A percentile compares a stretch with the other conserved stretches of the same genome.
Conservation (phyloP, 2,113 vertebrate genomes). For the Agelaius phoeniceus region DNA sequence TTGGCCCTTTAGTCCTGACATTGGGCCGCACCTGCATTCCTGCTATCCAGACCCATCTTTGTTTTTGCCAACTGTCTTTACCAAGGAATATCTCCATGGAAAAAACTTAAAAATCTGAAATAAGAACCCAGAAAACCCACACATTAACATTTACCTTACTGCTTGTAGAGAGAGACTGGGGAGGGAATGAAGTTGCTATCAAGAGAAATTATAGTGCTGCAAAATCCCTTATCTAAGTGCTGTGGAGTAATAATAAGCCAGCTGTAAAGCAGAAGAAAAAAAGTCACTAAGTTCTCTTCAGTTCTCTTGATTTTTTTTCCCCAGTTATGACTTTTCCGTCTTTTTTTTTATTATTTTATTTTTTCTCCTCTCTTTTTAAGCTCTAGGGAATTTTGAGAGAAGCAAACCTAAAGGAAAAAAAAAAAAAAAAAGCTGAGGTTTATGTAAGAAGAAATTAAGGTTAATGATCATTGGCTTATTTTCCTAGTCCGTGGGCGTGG, state of each 20-base stretch:
- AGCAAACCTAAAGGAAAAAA: conserved; percentile 32
- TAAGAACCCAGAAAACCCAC: neutral
- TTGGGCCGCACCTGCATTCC: conserved; percentile 63
- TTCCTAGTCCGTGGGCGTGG: conserved; percentile 82
- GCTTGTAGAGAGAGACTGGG: neutral
- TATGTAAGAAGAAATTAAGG: conserved; percentile 82
- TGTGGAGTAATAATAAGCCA: conserved; percentile 68
- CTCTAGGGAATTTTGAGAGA: conserved; percentile 66
- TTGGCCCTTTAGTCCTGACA: conserved; percentile 57
- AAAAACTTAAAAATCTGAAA: neutral
- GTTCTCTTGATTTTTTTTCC: neutral
- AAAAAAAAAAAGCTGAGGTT: conserved; percentile 56
- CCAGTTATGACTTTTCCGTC: neutral
- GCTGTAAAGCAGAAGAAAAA: conserved; percentile 11
- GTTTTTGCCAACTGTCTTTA: conserved; percentile 58
- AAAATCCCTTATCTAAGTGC: conserved; percentile 58
- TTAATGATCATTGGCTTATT: conserved; percentile 84
- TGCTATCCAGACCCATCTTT: conserved; percentile 53
- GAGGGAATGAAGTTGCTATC: conserved; percentile 13
- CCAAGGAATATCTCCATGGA: neutral
- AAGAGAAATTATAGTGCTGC: conserved; percentile 17
- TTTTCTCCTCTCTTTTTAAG: neutral
- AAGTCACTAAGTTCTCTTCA: conserved; percentile 23
- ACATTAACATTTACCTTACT: conserved; percentile 48
- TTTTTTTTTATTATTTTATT: neutral